Evolutionary conservation across 2,113 vertebrate genomes (phyloP), one percentile per base, ranked within the genome.

Genomic region (Speoplatyrhinus poulsoni): DNA sequence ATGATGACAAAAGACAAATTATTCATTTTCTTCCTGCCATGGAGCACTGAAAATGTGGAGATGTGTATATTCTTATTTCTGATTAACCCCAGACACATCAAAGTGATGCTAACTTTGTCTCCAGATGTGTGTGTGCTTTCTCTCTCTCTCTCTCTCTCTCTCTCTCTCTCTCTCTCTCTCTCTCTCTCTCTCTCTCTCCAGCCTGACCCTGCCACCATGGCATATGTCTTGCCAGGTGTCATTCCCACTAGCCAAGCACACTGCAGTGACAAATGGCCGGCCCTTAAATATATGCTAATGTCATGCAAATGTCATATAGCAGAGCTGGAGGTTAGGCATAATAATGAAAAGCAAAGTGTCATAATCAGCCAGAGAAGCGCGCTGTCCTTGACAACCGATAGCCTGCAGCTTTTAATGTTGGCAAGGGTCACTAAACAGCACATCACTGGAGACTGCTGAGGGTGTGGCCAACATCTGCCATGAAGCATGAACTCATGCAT

Each of bases 261-360:
- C 73, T 46, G 56, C 65, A 65, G 66, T 11, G 2, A 66, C 58
- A 54, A 80, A 80, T 57, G 17, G 32, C 70, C 73, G 79, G 66
- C 57, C 76, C 53, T 60, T 36, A 70, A 61, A 82, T 76, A 60
- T 73, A 86, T 89, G 85, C 70, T 82, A 88, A 89, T 89, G 16
- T 16, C 57, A 80, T 85, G 89, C 79, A 85, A 87, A 89, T 86
- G 68, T n/a, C 60, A 77, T 64, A 73, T 69, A 81, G 63, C 83
- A 75, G 63, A 81, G 83, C 80, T 70, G 77, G 74, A 84, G 84
- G 78, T 80, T 80, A 87, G 55, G 55, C 74, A 74, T 82, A 76
- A 81, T 87, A 82, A 87, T 90, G 79, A 79, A 66, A 81, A 70
- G 60, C 32, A 66, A 70, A 81, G 77, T 60, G 26, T 75, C 70